Conservation (phyloP, 2,888 invertebrate genomes). For the Trilocha varians region DNA sequence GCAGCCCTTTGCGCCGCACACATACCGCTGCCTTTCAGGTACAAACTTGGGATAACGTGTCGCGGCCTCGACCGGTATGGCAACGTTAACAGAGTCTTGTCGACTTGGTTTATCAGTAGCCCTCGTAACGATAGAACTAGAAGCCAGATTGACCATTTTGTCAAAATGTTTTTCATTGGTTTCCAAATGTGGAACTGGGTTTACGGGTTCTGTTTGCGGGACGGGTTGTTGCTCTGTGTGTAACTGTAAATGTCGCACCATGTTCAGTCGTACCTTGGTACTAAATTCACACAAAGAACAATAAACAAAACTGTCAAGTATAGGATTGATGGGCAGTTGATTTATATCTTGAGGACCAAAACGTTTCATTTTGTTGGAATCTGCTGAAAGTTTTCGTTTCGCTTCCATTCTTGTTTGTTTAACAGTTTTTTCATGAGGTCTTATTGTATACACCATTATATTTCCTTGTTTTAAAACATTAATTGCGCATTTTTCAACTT, state of each 20-base stretch:
- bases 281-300: constrained; percentile 80
- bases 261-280: constrained; percentile 80
- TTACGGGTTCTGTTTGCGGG: constrained; percentile 80
- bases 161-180: constrained; percentile 87
- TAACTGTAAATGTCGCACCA: constrained; percentile 78
- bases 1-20: constrained; percentile 81
- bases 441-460: background rate
- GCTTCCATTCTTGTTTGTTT: constrained; percentile 7
- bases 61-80: constrained; percentile 23
- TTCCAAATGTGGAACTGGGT: constrained; percentile 86
- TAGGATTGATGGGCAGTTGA: constrained; percentile 76
- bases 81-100: constrained; percentile 10
- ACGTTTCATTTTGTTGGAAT: constrained; percentile 27
- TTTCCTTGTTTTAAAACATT: background rate
- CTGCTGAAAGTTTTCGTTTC: constrained; percentile 5
- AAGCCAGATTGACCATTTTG: constrained; percentile 87
- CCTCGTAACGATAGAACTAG: constrained; percentile 69
- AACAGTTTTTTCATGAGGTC: background rate
- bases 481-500: constrained; percentile 9
- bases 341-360: constrained; percentile 76
- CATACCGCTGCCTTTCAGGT: constrained; percentile 72
- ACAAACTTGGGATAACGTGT: constrained; percentile 63
- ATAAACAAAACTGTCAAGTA: constrained; percentile 73
- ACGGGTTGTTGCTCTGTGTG: constrained; percentile 78
- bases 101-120: constrained; percentile 24